Evolutionary conservation across 1,140 invertebrate genomes (phyloP).

Genomic region (Drosophila mayri): DNA sequence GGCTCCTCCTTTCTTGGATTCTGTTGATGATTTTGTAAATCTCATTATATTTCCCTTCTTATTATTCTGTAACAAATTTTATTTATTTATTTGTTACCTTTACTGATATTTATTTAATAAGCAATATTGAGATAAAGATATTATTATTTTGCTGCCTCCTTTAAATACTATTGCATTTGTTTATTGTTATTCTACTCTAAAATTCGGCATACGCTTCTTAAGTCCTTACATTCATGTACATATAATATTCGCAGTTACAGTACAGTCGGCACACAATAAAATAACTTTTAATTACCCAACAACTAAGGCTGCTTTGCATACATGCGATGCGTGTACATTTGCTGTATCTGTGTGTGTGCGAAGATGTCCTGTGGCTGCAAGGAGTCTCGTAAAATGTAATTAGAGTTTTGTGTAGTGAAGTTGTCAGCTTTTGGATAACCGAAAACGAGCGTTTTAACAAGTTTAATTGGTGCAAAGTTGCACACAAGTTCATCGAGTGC

Average conservation of each 20-base stretch:
- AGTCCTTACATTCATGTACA: background rate
- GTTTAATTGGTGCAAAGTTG: slow-evolving; percentile 83
- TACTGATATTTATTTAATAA: background rate
- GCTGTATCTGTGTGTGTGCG: background rate
- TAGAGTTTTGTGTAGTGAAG: slow-evolving; percentile 81
- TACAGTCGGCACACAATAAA: slow-evolving; percentile 69
- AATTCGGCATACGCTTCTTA: background rate
- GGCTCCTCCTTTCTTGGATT: background rate
- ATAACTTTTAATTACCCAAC: slow-evolving; percentile 81
- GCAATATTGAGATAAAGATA: background rate
- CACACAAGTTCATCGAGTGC: slow-evolving; percentile 71
- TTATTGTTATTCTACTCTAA: background rate
- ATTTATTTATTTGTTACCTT: background rate
- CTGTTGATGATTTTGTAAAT: background rate
- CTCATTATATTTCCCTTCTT: background rate
- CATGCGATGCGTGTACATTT: background rate
- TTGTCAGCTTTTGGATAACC: slow-evolving; percentile 82
- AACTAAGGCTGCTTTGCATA: slow-evolving; percentile 61
- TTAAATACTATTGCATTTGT: background rate
- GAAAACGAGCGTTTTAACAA: slow-evolving; percentile 83
- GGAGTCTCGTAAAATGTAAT: slow-evolving; percentile 77
- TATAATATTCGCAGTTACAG: slow-evolving; percentile 7
- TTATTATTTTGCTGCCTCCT: background rate
- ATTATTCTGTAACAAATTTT: background rate
- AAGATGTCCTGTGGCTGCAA: slow-evolving; percentile 6